A percentile compares a stretch with the other conserved stretches of the same genome.
phyloP scores from a whole-genome alignment of 2,797 vertebrate species.

The Manis pentadactyla region DNA sequence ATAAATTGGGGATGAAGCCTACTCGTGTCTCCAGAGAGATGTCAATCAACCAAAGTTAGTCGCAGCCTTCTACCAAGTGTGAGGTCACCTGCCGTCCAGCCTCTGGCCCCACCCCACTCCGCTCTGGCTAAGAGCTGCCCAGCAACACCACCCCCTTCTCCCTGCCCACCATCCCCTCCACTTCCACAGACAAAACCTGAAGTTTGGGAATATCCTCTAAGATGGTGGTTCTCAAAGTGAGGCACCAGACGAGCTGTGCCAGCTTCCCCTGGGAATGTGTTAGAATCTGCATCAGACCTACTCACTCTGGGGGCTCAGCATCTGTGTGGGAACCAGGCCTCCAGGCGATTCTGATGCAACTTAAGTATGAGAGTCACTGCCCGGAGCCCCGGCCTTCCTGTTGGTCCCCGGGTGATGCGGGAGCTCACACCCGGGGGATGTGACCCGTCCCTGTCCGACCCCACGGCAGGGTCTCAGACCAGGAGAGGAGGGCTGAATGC shows the following conservation, averaged over 20 bases:
- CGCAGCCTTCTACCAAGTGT: background rate
- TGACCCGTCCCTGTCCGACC: fast-evolving
- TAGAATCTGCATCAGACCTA: background rate
- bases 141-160: background rate
- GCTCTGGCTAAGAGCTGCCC: background rate
- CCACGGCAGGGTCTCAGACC: fast-evolving
- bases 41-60: slow-evolving; percentile 74
- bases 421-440: background rate
- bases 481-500: background rate
- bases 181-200: background rate
- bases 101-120: fast-evolving
- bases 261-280: background rate
- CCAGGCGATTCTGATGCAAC: background rate
- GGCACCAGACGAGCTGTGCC: background rate
- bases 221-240: background rate
- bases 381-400: background rate
- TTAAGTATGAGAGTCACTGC: background rate
- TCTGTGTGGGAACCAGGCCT: background rate
- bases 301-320: too few relatives aligned
- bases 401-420: background rate
- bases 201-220: background rate
- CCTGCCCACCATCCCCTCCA: too few relatives aligned
- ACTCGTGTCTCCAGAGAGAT: background rate
- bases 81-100: background rate
- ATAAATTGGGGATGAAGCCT: background rate